Base-by-base conservation (phyloP, 2,113 vertebrate species). In the Odontesthes bonariensis region DNA sequence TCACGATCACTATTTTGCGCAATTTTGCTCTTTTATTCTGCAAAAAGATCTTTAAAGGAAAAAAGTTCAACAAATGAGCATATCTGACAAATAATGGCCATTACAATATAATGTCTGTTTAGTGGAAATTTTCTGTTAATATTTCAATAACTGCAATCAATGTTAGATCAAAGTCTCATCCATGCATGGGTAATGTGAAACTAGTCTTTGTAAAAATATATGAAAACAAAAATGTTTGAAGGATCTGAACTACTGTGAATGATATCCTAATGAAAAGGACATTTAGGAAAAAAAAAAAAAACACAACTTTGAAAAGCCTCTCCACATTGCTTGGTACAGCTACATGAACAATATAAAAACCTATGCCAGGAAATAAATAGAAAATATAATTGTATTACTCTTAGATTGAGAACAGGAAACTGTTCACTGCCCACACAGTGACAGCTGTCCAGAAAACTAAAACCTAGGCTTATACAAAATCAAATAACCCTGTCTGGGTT, bases 401-500 rank as follows among this genome's bases (percentile, higher is more conserved):
- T 59, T 69, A 76, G 61, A 84, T 65, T 44, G 53, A 58, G 55
- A 58, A 31, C 51, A 74, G 54, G 66, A 73, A 1, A 56, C 51
- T 61, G 69, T 59, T 78, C 55, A 32, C 59, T 82, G 78, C 65
- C 74, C 71, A 69, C 71, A 69, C 40, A 40, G 32, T 82, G 75
- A 63, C 71, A 86, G 75, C 63, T 80, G 80, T 38, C 80, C 62
- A 33, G 56, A 69, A 76, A 60, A n/a, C 46, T 40, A 31, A 82
- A 82, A 72, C 78, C 79, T 71, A 70, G 68, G 31, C 75, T 72
- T 73, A 79, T 82, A 79, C 82, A 83, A 65, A 56, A 46, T 81
- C 73, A 74, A 76, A 82, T 68, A 86, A 75, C 58, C 55, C 57
- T 86, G 76, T 78, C 81, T 86, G 79, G 77, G 81, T 88, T 86